phyloP scores from a whole-genome alignment of 1,140 invertebrate genomes.

The Tigriopus japonicus region DNA sequence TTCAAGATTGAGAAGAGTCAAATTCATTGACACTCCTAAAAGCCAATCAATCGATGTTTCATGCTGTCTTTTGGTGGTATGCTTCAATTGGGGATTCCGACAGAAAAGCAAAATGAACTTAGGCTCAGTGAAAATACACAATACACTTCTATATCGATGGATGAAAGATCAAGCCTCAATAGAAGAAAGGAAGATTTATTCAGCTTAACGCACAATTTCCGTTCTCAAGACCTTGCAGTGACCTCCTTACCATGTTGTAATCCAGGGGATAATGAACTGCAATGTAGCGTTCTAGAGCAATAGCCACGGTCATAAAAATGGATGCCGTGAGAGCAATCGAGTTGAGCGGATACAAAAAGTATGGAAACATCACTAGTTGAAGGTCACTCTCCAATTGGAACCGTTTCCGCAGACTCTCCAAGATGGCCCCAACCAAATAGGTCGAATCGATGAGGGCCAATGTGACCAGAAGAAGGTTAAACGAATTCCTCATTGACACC shows the following conservation, averaged over 20 bases:
- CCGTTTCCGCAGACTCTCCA: neutral
- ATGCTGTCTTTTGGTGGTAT: no score
- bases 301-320: slow-evolving; percentile 14
- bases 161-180: no score
- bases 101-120: no score
- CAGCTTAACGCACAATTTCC: no score
- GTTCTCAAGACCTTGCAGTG: no score
- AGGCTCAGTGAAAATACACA: no score
- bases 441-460: neutral
- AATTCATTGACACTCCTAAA: no score
- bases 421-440: neutral
- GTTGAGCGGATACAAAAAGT: slow-evolving; percentile 11
- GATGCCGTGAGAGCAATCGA: slow-evolving; percentile 8
- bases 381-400: neutral
- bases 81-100: no score
- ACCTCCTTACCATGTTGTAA: neutral
- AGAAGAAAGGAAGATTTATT: no score
- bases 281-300: slow-evolving; percentile 7
- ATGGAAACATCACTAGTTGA: slow-evolving; percentile 1
- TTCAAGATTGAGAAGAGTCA: no score
- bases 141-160: no score
- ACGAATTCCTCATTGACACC: neutral
- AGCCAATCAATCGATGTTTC: no score
- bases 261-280: slow-evolving; percentile 9
- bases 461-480: neutral